Base-by-base conservation (phyloP, 2,888 invertebrate genomes). In the Lissocephala sabroskyi region DNA sequence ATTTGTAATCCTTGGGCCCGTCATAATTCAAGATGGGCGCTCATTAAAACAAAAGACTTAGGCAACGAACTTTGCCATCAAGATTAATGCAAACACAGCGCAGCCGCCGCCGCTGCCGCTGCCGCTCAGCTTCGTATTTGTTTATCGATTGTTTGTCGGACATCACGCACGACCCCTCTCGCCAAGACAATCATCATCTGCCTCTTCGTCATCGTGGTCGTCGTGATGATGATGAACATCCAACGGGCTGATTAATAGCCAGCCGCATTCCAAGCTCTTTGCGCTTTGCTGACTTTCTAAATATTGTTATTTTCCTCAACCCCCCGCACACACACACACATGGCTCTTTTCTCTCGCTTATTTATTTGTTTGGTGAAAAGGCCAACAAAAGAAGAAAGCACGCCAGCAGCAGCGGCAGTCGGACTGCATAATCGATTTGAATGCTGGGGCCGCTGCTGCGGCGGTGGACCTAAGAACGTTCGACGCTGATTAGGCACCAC, bases 21-120 rank as follows among this genome's bases (percentile, higher is more conserved):
- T 78, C 79, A 78, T 75, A 78, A 64, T 58, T 75, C 78, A 64
- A 54, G 56, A 51, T 59, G 52, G n/a, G n/a, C 52, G 77, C 79
- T 63, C 73, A 76, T 74, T 79, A 74, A 76, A 79, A 78, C 79
- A 68, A 76, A 76, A 79, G 79, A 76, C 78, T 79, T 78, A 79
- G 66, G 79, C 68, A 71, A 65, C 79, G 57, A 76, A 76, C 76
- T 67, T 59, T 43, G 32, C 44, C 53, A 42, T 45, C 45, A 26
- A 56, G 56, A 59, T 56, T 60, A 49, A 52, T 49, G 55, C 39
- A 26, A 54, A 44, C 46, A 40, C n/a, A n/a, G n/a, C n/a, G n/a
- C n/a, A n/a, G n/a, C n/a, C n/a, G n/a, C n/a, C n/a, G n/a, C n/a
- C n/a, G n/a, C n/a, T n/a, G n/a, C n/a, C n/a, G n/a, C n/a, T n/a